Conservation (phyloP, 1,140 invertebrate species). For the Bombus confusus region DNA sequence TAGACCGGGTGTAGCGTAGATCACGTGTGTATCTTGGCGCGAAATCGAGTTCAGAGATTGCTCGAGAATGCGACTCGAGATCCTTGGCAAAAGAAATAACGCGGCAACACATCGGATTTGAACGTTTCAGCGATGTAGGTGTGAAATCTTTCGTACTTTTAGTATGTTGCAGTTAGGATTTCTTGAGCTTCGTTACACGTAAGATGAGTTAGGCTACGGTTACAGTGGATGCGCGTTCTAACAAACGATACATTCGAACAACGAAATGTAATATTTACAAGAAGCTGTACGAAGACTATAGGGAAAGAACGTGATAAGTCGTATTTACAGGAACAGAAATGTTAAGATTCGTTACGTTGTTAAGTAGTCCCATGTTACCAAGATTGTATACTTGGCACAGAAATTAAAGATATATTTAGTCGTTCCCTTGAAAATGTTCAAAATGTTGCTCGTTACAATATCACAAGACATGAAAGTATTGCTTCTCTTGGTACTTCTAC, state of each 20-base stretch:
- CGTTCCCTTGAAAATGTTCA: neutral
- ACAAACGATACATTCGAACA: too few relatives aligned
- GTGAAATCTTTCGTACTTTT: neutral
- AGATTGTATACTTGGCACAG: neutral
- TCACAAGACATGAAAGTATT: too few relatives aligned
- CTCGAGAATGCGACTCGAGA: neutral
- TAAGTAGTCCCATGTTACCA: neutral
- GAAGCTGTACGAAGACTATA: neutral
- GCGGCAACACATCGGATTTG: neutral
- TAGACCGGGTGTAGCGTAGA: neutral
- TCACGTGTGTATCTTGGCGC: neutral
- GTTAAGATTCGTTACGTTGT: neutral
- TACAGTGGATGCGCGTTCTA: too few relatives aligned
- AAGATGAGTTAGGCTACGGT: neutral
- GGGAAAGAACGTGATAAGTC: neutral
- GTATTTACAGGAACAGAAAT: neutral
- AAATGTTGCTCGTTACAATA: neutral
- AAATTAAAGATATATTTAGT: fast-evolving
- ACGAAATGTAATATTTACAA: too few relatives aligned
- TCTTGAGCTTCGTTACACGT: neutral
- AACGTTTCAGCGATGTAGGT: neutral
- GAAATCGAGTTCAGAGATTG: neutral
- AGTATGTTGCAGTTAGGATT: neutral
- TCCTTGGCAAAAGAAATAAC: neutral
- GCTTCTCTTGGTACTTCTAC: too few relatives aligned